Evolutionary conservation across 2,797 vertebrate genomes (phyloP), one percentile per base, ranked within the genome.

Genomic region (Fundulus diaphanus): DNA sequence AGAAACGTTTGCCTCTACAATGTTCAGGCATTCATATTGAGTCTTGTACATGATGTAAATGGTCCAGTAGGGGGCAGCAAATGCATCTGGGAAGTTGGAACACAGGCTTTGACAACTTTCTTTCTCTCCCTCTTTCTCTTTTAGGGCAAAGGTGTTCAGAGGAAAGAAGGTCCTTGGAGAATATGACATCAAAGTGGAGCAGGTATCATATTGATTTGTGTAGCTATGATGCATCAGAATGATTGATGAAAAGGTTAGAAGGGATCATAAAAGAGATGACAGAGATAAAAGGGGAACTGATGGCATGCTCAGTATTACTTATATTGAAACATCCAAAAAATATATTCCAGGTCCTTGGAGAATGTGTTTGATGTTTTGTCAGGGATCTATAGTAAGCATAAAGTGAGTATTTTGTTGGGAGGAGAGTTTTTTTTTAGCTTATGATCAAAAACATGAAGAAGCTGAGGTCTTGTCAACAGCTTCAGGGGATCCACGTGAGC

Each of bases 91-190:
- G 85, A 85, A 29, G 7, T 68, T 56, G 33, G 13, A 8, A 70
- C 48, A 65, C 66, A 15, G 1, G 12, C 71, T 80, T 63, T 67
- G 78, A 29, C 81, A 37, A 48, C 11, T 77, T 33, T 67, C 59
- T 12, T 72, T 5, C 20, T 12, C 22, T 40, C 37, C 42, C 3
- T 69, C 74, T 35, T 27, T 76, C 68, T 78, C 33, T 83, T 76
- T 18, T 90, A 99, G 98, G 98, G 91, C 95, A 87, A 99, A 98
- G 92, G 94, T 96, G 86, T 99, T 99, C 87, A 96, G 97, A 79
- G 98, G 98, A 33, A 99, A 98, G 92, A 99, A 98, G 90, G 82
- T 99, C 82, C 96, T 96, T 78, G 97, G 97, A 51, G 98, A 99
- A 82, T 98, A 96, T 29, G 98, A 99, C 85, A 95, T 99, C 93